Conservation (phyloP, 2,113 vertebrate species). For the Gnathonemus longibarbis region DNA sequence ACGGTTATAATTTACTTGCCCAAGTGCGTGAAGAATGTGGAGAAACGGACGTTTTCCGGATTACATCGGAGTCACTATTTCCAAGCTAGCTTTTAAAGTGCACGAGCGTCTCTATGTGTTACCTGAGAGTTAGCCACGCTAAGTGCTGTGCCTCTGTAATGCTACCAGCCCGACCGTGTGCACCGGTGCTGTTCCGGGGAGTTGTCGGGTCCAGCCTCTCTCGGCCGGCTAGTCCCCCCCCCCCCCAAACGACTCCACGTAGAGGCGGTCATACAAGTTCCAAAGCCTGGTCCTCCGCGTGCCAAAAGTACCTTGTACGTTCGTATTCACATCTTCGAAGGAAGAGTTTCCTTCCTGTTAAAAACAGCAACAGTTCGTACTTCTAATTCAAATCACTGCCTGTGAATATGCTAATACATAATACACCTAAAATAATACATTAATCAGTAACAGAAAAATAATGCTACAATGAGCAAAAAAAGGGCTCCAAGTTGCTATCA, state of each 20-base stretch:
- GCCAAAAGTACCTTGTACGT: constrained; percentile 29
- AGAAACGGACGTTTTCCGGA: neutral
- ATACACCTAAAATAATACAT: constrained; percentile 38
- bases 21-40: constrained; percentile 29
- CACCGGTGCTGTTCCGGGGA: constrained; percentile 14
- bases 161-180: constrained; percentile 14
- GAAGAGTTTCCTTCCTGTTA: neutral
- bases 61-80: neutral
- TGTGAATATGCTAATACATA: constrained; percentile 27
- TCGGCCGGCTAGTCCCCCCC: neutral
- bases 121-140: constrained; percentile 57
- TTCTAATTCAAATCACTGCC: constrained; percentile 17
- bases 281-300: neutral
- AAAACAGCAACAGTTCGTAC: constrained; percentile 17
- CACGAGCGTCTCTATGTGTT: constrained; percentile 51
- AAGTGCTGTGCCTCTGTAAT: constrained; percentile 46
- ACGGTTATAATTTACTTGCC: constrained; percentile 29
- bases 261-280: neutral
- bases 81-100: constrained; percentile 51
- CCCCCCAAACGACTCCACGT: neutral
- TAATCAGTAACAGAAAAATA: constrained; percentile 55
- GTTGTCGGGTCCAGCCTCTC: neutral
- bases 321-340: constrained; percentile 32
- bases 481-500: constrained; percentile 41
- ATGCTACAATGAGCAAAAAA: constrained; percentile 27